Evolutionary conservation across 2,113 vertebrate genomes (phyloP).

Genomic region (Daphoenositta chrysoptera): DNA sequence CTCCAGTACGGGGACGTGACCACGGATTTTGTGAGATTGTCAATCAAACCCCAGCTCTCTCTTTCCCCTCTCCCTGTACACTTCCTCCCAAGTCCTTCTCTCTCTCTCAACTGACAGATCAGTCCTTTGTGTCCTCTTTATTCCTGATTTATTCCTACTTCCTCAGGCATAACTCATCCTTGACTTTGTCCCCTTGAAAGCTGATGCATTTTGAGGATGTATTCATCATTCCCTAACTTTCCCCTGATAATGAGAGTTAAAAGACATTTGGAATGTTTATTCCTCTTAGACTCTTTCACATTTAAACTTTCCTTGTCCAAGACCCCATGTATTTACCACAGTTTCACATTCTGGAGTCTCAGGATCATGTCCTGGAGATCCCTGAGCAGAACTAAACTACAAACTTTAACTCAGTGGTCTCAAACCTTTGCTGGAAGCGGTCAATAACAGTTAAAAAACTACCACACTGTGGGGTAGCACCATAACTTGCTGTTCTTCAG

Average conservation of each 20-base stretch:
- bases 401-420: neutral
- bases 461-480: fast-evolving
- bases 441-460: neutral
- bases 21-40: neutral
- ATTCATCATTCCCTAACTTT: neutral
- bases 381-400: neutral
- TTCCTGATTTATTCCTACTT: neutral
- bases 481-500: neutral
- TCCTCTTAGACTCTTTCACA: neutral
- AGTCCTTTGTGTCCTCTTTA: neutral
- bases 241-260: neutral
- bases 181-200: neutral
- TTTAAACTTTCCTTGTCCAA: neutral
- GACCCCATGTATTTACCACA: neutral
- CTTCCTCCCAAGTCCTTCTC: neutral
- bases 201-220: neutral
- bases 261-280: neutral
- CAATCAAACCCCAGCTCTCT: neutral
- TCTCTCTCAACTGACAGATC: neutral
- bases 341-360: neutral
- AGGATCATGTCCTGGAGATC: fast-evolving
- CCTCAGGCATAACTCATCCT: neutral
- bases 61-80: neutral
- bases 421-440: neutral
- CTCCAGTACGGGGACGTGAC: neutral